Base-by-base conservation (phyloP, 2,797 vertebrate species). In the Acipenser transmontanus region DNA sequence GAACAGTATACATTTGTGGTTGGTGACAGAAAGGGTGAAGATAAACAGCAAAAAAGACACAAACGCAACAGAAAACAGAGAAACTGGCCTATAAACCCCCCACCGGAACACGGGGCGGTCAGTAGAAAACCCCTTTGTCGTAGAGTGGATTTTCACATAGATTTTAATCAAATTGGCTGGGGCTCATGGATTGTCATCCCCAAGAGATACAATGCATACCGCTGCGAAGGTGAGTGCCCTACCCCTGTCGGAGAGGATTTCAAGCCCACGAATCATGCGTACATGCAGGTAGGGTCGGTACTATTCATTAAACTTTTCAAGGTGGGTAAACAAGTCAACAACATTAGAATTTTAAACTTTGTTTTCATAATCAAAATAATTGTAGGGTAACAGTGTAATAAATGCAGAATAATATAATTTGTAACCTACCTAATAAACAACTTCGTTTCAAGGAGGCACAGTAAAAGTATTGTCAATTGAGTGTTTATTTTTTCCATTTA, bases 121-220 rank as follows among this genome's bases (percentile, higher is more conserved):
- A 74, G 68, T 0, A 76, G 76, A 8, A 84, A 74, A 50, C 72
- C 80, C 12, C 77, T 84, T 54, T 95, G 94, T 70, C 83, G 81
- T 62, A 88, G 77, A 72, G 91, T 94, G 6, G 89, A 93, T 68
- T 79, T 96, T 76, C 80, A 92, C 9, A 85, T 95, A 5, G 89
- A 94, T 76, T 96, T 95, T 72, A 89, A 86, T 62, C 81, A 83
- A 74, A 92, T 97, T 0, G 92, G 93, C 49, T 95, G 94, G 94
- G 89, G 88, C 5, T 88, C 91, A 59, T 95, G 91, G 92, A 93
- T 95, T 70, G 77, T 94, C 72, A 94, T 92, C 68, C 93, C 94
- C 1, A 93, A 93, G 72, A 87, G 81, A 73, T 94, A 92, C 70
- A 93, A 95, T 0, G 93, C 93, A 0, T 95, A 88, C 68, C 90